Percentiles rank a stretch among this genome's conserved stretches.
phyloP scores from a whole-genome alignment of 2,797 vertebrate species.

The Anableps anableps region DNA sequence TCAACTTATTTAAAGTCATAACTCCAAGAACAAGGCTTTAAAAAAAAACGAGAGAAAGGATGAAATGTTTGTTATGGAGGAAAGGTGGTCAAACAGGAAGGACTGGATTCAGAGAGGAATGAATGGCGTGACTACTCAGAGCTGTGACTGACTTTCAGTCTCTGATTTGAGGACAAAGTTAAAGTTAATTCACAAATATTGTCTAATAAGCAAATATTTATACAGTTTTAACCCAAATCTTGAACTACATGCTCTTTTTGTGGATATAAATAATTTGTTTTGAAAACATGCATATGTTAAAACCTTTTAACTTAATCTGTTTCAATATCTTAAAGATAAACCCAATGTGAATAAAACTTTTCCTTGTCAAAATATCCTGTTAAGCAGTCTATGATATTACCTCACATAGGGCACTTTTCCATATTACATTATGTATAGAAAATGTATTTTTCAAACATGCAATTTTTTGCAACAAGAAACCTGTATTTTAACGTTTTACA shows the following conservation, averaged over 20 bases:
- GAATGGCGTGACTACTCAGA: conserved; percentile 17
- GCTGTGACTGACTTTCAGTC: not conserved
- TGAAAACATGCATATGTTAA: not conserved
- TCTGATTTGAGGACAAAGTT: not conserved
- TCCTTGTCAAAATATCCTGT: not conserved
- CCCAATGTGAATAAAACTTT: not conserved
- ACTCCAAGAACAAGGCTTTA: not conserved
- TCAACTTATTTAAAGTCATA: not conserved
- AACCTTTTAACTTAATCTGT: not conserved
- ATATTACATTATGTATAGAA: not conserved
- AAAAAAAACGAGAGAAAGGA: not conserved
- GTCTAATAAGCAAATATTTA: not conserved
- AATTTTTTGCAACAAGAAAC: not conserved
- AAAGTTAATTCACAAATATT: not conserved
- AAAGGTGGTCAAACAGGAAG: conserved; percentile 62
- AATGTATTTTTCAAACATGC: not conserved
- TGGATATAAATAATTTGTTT: not conserved
- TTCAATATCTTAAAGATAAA: not conserved
- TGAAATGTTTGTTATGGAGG: not conserved
- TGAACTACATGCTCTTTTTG: not conserved
- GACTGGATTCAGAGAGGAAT: conserved; percentile 41
- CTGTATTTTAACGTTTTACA: too few species aligned
- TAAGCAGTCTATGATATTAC: not conserved
- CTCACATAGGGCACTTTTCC: not conserved
- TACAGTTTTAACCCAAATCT: not conserved